phyloP scores from a whole-genome alignment of 1,140 invertebrate species.

The Drosophila insularis region DNA sequence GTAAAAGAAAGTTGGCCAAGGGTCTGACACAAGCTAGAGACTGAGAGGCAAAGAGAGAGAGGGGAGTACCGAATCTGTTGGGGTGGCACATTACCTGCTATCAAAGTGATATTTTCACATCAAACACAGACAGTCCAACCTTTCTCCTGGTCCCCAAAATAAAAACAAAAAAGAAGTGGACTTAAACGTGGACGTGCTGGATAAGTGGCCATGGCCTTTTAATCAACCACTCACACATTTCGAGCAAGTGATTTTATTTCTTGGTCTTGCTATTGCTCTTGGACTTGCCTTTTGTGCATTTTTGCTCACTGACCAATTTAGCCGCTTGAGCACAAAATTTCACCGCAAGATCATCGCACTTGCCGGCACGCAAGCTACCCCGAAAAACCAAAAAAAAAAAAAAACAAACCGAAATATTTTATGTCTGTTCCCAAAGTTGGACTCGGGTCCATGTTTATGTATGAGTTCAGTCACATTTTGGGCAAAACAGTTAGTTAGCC shows the following conservation, averaged over 20 bases:
- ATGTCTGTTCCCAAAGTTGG: constrained; percentile 43
- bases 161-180: constrained; percentile 19
- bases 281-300: constrained; percentile 56
- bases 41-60: not conserved
- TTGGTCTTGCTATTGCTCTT: constrained; percentile 20
- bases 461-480: constrained; percentile 72
- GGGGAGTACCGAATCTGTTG: constrained; percentile 10
- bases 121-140: constrained; percentile 33
- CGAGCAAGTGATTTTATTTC: constrained; percentile 72
- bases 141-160: constrained; percentile 64
- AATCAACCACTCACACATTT: constrained; percentile 77
- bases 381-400: constrained; percentile 63
- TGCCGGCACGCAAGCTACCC: constrained; percentile 72
- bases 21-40: constrained; percentile 13
- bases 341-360: constrained; percentile 81
- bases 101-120: constrained; percentile 69
- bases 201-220: constrained; percentile 63
- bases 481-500: constrained; percentile 64
- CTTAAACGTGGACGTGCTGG: constrained; percentile 24
- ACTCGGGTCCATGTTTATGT: constrained; percentile 64
- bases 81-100: constrained; percentile 60
- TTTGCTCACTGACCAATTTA: constrained; percentile 81
- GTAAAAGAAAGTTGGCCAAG: constrained; percentile 66
- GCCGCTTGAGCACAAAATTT: constrained; percentile 80
- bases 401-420: constrained; percentile 26